Evolutionary conservation across 2,797 vertebrate species (phyloP).

Genomic region (Helicolenus hilgendorfi): DNA sequence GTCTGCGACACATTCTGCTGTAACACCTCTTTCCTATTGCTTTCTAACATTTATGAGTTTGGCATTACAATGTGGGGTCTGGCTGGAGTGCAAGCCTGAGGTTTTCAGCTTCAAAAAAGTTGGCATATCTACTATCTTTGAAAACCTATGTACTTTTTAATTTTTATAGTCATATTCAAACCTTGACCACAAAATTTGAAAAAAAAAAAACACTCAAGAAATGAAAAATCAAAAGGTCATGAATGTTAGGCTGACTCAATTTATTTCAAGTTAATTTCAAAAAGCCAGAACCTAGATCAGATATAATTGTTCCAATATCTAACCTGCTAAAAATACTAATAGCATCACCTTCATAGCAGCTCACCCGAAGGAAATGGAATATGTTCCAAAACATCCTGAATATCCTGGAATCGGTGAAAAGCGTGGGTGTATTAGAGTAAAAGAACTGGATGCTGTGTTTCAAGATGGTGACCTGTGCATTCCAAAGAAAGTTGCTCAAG

Average conservation of each 20-base stretch:
- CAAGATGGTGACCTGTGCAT: background rate
- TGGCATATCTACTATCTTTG: background rate
- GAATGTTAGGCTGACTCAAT: background rate
- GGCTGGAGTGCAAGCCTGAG: background rate
- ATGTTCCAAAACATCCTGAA: background rate
- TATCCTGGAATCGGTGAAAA: background rate
- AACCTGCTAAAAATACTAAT: background rate
- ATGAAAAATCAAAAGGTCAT: background rate
- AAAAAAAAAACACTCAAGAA: background rate
- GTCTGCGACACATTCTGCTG: background rate
- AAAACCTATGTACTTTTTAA: background rate
- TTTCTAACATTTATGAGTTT: slow-evolving; percentile 2
- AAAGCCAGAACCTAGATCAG: background rate
- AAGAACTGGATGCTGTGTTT: background rate
- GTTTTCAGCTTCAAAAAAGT: background rate
- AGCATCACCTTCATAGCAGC: background rate
- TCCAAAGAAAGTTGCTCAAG: background rate
- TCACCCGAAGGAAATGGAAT: background rate
- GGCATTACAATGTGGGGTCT: background rate
- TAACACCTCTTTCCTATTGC: background rate
- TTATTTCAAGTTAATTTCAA: background rate
- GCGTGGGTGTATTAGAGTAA: background rate
- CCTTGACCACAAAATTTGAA: background rate
- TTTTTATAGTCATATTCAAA: background rate
- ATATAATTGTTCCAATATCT: background rate